Evolutionary conservation across 2,888 invertebrate species (phyloP).

Genomic region (Lasioglossum oenotherae): DNA sequence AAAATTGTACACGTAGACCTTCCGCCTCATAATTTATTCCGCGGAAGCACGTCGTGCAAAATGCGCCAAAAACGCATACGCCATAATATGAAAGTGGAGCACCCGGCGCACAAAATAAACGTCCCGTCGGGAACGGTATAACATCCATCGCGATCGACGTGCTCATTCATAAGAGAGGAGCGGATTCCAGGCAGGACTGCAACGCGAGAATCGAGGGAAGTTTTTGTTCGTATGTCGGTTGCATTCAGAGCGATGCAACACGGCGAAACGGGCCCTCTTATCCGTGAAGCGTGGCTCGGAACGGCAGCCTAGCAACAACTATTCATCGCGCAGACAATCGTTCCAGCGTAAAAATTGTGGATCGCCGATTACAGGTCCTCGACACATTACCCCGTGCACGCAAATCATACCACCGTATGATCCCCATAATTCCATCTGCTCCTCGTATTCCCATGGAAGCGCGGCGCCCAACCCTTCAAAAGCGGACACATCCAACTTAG

Average conservation of each 20-base stretch:
- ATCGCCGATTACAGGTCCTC: conserved; percentile 27
- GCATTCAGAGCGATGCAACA: background rate
- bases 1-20: background rate
- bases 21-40: background rate
- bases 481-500: conserved; percentile 44
- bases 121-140: background rate
- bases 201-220: background rate
- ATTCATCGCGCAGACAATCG: background rate
- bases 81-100: background rate
- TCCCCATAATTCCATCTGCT: conserved; percentile 36
- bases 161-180: background rate
- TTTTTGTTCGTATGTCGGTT: conserved; percentile 1
- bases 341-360: conserved; percentile 10
- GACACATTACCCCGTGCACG: conserved; percentile 1
- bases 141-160: background rate
- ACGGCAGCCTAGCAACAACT: background rate
- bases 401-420: conserved; percentile 17
- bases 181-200: background rate
- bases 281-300: background rate
- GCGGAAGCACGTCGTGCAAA: background rate
- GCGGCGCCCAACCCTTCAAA: conserved; percentile 17
- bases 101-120: background rate
- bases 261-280: background rate
- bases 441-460: conserved; percentile 10
- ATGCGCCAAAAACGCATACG: background rate